These are phyloP conservation scores for Parus major DNA, from an alignment of 2,113 vertebrate species.

Conservation along the genomic window DNA sequence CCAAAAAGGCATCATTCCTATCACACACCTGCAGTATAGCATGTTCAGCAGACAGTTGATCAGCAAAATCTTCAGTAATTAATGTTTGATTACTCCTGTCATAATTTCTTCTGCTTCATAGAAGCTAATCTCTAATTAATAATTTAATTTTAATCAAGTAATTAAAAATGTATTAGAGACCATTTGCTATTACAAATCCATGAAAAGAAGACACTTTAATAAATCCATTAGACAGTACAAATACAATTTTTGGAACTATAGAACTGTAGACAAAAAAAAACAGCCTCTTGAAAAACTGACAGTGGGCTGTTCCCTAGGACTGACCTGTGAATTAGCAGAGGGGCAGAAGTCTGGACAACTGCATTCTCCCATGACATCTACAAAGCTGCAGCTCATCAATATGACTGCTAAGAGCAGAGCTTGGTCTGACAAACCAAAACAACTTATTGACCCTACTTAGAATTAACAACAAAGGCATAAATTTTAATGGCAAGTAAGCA, in stretches of 20 bases:
- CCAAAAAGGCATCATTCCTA: not conserved
- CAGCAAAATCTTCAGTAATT: slow-evolving; percentile 22
- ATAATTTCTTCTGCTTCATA: slow-evolving; percentile 28
- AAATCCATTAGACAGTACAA: slow-evolving; percentile 7
- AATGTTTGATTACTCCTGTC: slow-evolving; percentile 2
- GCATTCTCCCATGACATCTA: not conserved
- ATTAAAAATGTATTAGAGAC: slow-evolving; percentile 20
- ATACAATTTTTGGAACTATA: slow-evolving; percentile 14
- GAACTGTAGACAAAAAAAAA: slow-evolving; percentile 36
- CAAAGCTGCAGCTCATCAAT: slow-evolving; percentile 41
- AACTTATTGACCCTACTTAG: not conserved
- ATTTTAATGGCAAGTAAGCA: not conserved
- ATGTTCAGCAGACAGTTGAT: not conserved
- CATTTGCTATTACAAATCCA: not conserved
- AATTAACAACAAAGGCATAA: not conserved
- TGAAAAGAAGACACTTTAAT: not conserved
- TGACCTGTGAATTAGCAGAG: not conserved
- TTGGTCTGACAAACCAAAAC: slow-evolving; percentile 20
- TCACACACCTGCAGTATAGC: not conserved
- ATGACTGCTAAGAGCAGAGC: slow-evolving; percentile 33
- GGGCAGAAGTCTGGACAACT: slow-evolving; percentile 10
- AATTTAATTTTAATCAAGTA: slow-evolving; percentile 8
- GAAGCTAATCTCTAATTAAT: slow-evolving; percentile 25
- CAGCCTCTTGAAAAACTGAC: slow-evolving; percentile 8
- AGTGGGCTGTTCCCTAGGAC: not conserved